Percentiles rank a stretch among this genome's conserved stretches.
Conservation (phyloP, 2,797 vertebrate genomes). For the Characodon lateralis region DNA sequence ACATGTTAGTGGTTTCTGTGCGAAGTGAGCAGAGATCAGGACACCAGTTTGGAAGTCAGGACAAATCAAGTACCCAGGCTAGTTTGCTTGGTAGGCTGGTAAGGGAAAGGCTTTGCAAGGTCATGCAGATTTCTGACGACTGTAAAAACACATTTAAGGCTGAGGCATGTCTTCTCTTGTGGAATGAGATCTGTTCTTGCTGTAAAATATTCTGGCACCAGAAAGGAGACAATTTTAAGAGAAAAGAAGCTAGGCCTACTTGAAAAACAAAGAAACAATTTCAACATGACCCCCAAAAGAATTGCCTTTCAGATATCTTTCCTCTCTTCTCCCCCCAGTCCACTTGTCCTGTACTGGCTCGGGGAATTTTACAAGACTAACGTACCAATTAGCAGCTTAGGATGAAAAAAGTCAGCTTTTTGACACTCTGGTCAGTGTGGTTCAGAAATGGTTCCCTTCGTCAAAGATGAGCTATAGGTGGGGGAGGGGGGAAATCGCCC, state of each 20-base stretch:
- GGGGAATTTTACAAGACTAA: slow-evolving; percentile 62
- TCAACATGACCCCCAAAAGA: slow-evolving; percentile 32
- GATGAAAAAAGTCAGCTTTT: slow-evolving; percentile 63
- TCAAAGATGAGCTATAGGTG: slow-evolving; percentile 67
- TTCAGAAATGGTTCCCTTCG: slow-evolving; percentile 72
- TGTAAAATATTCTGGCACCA: slow-evolving; percentile 66
- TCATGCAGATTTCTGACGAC: slow-evolving; percentile 54
- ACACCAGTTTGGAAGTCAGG: slow-evolving; percentile 37
- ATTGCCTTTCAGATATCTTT: slow-evolving; percentile 34
- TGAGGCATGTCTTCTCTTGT: slow-evolving; percentile 70
- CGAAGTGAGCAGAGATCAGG: slow-evolving; percentile 47
- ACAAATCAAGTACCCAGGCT: slow-evolving; percentile 58
- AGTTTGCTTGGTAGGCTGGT: slow-evolving; percentile 53
- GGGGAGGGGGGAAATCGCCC: slow-evolving; percentile 46
- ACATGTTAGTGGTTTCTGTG: slow-evolving; percentile 76
- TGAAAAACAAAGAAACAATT: background rate
- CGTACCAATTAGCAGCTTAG: slow-evolving; percentile 77
- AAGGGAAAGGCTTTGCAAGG: slow-evolving; percentile 58
- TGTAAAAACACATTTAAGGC: slow-evolving; percentile 75
- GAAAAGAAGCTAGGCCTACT: slow-evolving; percentile 40
- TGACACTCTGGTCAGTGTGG: slow-evolving; percentile 64
- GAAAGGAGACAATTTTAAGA: slow-evolving; percentile 33
- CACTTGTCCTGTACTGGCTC: slow-evolving; percentile 48
- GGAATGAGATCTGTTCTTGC: slow-evolving; percentile 74
- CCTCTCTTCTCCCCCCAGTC: slow-evolving; percentile 17